Evolutionary conservation across 2,797 vertebrate genomes (phyloP).

Genomic region (Enteromius mattozi): DNA sequence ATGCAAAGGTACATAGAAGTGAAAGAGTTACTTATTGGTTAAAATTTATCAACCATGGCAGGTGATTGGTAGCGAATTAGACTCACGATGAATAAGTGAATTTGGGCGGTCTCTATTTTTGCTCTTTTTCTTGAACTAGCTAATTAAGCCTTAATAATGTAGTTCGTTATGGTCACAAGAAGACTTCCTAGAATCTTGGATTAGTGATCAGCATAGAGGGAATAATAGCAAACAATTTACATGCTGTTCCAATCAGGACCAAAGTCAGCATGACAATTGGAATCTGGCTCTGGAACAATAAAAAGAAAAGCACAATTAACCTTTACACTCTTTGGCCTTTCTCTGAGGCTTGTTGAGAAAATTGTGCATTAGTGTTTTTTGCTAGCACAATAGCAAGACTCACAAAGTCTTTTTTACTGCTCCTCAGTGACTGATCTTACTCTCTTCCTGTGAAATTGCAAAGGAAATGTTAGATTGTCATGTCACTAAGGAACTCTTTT

Average conservation of each 20-base stretch:
- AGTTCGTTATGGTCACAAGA: conserved; percentile 24
- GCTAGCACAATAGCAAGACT: conserved; percentile 26
- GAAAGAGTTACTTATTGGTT: background rate
- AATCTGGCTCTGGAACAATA: conserved; percentile 4
- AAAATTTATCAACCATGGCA: background rate
- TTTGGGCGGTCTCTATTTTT: background rate
- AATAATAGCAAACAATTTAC: conserved; percentile 38
- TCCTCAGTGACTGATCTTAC: background rate
- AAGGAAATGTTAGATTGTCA: conserved; percentile 27
- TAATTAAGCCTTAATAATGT: conserved; percentile 20
- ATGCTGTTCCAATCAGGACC: conserved; percentile 33
- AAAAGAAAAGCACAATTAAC: conserved; percentile 23
- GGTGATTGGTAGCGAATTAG: background rate
- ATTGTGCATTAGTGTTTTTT: background rate
- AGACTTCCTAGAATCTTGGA: conserved; percentile 17
- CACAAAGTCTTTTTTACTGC: conserved; percentile 13
- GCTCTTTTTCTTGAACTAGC: background rate
- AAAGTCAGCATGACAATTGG: conserved; percentile 2
- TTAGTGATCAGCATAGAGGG: conserved; percentile 21
- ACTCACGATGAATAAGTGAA: background rate
- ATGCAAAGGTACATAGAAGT: background rate
- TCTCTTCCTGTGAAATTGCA: background rate
- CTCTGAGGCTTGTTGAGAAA: background rate
- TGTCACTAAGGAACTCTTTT: background rate
- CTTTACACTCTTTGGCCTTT: background rate